Evolutionary conservation across 2,113 vertebrate genomes (phyloP).

Genomic region (Callionymus lyra): DNA sequence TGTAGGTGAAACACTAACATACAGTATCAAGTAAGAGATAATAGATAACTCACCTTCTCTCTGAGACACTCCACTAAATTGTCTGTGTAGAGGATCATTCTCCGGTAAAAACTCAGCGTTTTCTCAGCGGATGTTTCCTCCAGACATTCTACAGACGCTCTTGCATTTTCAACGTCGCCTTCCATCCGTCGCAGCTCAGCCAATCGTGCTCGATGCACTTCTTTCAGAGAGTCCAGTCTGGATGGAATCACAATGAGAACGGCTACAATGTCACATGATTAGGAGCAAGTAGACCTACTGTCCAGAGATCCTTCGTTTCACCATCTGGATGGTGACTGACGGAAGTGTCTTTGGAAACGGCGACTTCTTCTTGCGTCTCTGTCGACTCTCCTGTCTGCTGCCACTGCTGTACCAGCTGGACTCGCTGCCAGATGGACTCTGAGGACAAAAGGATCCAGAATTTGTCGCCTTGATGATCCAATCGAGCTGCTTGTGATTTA

Average conservation of each 20-base stretch:
- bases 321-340: slow-evolving; percentile 65
- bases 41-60: slow-evolving; percentile 73
- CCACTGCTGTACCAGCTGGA: slow-evolving; percentile 47
- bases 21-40: no score
- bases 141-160: slow-evolving; percentile 62
- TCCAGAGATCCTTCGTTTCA: slow-evolving; percentile 76
- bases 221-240: slow-evolving; percentile 74
- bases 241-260: background rate
- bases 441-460: slow-evolving; percentile 5
- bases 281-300: slow-evolving; percentile 58
- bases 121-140: slow-evolving; percentile 66
- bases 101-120: slow-evolving; percentile 79
- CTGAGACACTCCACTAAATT: slow-evolving; percentile 85
- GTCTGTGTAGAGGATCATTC: slow-evolving; percentile 74
- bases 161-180: slow-evolving; percentile 69
- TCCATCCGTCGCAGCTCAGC: slow-evolving; percentile 76
- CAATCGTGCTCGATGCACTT: slow-evolving; percentile 77
- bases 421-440: slow-evolving; percentile 59
- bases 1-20: no score
- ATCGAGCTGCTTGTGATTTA: no score
- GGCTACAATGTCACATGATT: background rate
- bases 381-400: slow-evolving; percentile 7
- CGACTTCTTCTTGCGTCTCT: slow-evolving; percentile 39
- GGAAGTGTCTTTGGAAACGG: slow-evolving; percentile 65
- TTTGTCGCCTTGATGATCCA: no score